Evolutionary conservation across 2,797 vertebrate species (phyloP).

Genomic region (Xenentodon cancila): DNA sequence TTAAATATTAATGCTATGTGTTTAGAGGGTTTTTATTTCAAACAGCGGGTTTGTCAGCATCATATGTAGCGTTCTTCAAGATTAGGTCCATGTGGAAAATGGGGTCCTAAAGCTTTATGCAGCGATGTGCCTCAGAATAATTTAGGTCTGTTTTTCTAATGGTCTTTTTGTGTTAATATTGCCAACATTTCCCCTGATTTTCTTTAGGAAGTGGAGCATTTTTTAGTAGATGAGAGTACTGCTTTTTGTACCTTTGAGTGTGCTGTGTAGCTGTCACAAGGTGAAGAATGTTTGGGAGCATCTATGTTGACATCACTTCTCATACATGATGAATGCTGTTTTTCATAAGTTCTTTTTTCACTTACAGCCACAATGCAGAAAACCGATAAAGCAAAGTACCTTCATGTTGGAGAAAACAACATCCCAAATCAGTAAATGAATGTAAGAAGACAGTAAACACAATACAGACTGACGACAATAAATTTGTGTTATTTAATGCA

Average conservation of each 20-base stretch:
- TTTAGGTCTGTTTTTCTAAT: slow-evolving; percentile 70
- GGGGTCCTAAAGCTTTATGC: slow-evolving; percentile 48
- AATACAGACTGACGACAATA: not conserved
- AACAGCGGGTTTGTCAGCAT: slow-evolving; percentile 78
- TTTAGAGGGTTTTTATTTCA: slow-evolving; percentile 83
- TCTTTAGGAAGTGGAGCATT: slow-evolving; percentile 54
- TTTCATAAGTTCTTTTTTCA: slow-evolving; percentile 32
- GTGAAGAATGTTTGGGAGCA: slow-evolving; percentile 45
- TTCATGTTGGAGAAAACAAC: slow-evolving; percentile 20
- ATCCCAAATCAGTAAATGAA: not conserved
- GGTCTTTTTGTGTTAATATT: slow-evolving; percentile 74
- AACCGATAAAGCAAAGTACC: slow-evolving; percentile 1
- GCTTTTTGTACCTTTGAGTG: slow-evolving; percentile 37
- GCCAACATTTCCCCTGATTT: slow-evolving; percentile 63
- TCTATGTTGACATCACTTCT: slow-evolving; percentile 46
- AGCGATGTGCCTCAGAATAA: slow-evolving; percentile 61
- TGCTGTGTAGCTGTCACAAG: slow-evolving; percentile 41
- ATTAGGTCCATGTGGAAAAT: slow-evolving; percentile 67
- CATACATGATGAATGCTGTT: slow-evolving; percentile 36
- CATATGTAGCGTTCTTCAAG: slow-evolving; percentile 68
- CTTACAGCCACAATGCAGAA: slow-evolving; percentile 23
- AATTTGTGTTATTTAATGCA: not conserved
- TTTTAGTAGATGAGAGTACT: slow-evolving; percentile 42
- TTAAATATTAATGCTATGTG: slow-evolving; percentile 92
- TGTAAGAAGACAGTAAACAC: too few relatives aligned